These are phyloP conservation scores for Amphipoea oculea DNA, from an alignment of 2,888 invertebrate species.

Conservation along the genomic window DNA sequence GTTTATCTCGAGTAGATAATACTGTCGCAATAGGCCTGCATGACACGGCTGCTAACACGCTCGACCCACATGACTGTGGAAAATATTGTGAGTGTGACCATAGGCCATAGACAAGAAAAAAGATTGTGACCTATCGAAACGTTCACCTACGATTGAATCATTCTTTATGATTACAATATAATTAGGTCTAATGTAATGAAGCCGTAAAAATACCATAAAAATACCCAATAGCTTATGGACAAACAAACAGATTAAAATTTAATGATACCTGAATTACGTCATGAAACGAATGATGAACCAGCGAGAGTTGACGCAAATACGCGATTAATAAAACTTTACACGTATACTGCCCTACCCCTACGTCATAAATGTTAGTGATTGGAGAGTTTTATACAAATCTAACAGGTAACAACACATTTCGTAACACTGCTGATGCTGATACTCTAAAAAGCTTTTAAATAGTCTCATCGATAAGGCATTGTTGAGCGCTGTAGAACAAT, in stretches of 20 bases:
- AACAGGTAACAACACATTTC: slow-evolving; percentile 33
- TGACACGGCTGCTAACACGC: slow-evolving; percentile 41
- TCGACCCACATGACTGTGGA: slow-evolving; percentile 47
- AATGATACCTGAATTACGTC: slow-evolving; percentile 35
- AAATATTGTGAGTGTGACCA: slow-evolving; percentile 30
- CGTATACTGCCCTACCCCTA: slow-evolving; percentile 10
- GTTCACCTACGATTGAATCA: slow-evolving; percentile 3
- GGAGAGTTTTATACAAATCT: slow-evolving; percentile 23
- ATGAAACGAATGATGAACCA: slow-evolving; percentile 20
- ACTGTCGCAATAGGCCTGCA: slow-evolving; percentile 68
- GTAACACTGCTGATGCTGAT: slow-evolving; percentile 37
- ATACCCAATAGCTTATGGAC: slow-evolving; percentile 14
- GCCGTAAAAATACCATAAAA: slow-evolving; percentile 21
- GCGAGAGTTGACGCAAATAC: slow-evolving; percentile 32
- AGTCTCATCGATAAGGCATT: slow-evolving; percentile 61
- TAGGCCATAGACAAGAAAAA: background rate
- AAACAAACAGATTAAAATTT: slow-evolving; percentile 29
- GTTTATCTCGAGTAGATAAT: slow-evolving; percentile 74
- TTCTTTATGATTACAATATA: slow-evolving; percentile 4
- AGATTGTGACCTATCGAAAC: slow-evolving; percentile 28
- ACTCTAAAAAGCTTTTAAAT: slow-evolving; percentile 61
- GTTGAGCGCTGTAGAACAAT: slow-evolving; percentile 67
- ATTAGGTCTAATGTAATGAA: slow-evolving; percentile 24
- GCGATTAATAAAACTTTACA: slow-evolving; percentile 30
- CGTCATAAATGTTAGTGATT: slow-evolving; percentile 27